Conservation (phyloP, 2,113 vertebrate genomes). For the Murina feae region DNA sequence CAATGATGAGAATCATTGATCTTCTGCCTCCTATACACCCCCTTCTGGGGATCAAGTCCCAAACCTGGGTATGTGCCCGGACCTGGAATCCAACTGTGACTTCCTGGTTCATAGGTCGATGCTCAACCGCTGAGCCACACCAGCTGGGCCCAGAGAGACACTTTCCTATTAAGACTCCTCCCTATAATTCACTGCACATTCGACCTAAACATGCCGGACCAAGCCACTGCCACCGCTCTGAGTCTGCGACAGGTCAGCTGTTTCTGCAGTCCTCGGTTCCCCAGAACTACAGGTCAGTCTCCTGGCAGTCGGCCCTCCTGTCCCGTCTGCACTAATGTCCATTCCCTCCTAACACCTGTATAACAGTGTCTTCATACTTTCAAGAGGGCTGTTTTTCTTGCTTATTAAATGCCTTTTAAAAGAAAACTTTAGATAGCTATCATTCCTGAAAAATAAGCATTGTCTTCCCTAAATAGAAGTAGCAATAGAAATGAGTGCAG, state of each 20-base stretch:
- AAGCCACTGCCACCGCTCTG: neutral
- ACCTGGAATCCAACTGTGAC: too few species aligned
- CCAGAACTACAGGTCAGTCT: neutral
- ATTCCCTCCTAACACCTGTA: neutral
- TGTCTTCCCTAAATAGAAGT: conserved; percentile 15
- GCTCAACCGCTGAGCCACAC: too few species aligned
- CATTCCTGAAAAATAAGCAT: neutral
- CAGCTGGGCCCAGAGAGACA: neutral
- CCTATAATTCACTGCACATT: neutral
- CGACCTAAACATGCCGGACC: fast-evolving
- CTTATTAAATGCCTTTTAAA: neutral
- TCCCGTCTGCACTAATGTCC: neutral
- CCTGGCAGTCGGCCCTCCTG: neutral
- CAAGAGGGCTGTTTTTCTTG: neutral
- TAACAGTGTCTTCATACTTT: neutral
- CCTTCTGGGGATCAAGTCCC: too few species aligned
- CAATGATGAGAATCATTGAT: too few species aligned
- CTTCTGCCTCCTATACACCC: too few species aligned
- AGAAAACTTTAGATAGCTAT: neutral
- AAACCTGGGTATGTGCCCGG: too few species aligned
- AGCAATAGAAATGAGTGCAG: neutral
- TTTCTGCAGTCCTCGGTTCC: neutral
- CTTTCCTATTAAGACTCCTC: neutral
- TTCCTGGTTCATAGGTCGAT: too few species aligned
- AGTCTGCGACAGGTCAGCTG: neutral